Conservation (phyloP, 2,888 invertebrate genomes). For the Xylota segnis region DNA sequence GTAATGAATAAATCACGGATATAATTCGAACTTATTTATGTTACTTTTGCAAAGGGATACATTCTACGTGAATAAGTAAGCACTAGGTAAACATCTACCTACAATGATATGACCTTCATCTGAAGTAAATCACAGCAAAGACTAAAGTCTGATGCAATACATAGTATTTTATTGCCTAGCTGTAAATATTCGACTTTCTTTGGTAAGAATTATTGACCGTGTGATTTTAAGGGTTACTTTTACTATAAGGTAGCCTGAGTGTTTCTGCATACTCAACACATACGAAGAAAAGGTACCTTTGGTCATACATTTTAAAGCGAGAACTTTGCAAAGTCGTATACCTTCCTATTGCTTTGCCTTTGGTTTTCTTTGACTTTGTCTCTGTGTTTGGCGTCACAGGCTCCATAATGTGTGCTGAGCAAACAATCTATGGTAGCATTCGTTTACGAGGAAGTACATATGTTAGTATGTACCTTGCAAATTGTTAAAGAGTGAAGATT, state of each 20-base stretch:
- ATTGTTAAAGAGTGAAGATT: too few species aligned
- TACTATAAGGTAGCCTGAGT: background rate
- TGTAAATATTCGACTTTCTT: slow-evolving; percentile 2
- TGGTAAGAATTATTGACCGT: slow-evolving; percentile 1
- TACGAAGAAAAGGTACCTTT: background rate
- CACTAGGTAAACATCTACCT: background rate
- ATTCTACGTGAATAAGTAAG: background rate
- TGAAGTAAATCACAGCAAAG: slow-evolving; percentile 7
- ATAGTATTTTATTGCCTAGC: slow-evolving; percentile 3
- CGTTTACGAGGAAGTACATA: background rate
- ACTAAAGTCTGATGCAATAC: background rate
- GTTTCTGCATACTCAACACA: background rate
- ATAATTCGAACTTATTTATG: slow-evolving; percentile 12
- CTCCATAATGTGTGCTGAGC: background rate
- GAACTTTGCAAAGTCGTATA: background rate
- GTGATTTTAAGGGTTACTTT: background rate
- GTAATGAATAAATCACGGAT: slow-evolving; percentile 5
- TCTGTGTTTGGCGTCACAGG: background rate
- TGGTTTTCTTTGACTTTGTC: background rate
- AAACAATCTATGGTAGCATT: background rate
- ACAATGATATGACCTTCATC: background rate
- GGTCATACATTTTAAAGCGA: background rate
- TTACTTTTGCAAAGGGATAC: background rate
- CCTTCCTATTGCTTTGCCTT: background rate
- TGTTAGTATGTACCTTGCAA: background rate